Percentiles rank a stretch among this genome's conserved stretches.
Evolutionary conservation across 2,888 invertebrate genomes (phyloP).

Genomic region (Acrobasis repandana): DNA sequence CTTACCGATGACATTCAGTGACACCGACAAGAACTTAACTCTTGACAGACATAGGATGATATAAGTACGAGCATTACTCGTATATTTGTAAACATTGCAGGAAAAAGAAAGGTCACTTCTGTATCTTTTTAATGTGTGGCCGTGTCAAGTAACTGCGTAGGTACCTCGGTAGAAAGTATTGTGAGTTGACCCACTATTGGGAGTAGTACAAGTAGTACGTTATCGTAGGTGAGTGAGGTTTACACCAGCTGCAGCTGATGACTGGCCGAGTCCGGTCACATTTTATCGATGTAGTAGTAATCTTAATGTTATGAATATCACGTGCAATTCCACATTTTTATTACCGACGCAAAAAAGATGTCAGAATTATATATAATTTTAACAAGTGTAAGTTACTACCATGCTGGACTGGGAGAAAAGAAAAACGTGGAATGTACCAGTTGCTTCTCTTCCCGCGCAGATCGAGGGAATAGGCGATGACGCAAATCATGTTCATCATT

Average conservation of each 20-base stretch:
- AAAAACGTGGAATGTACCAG: no score
- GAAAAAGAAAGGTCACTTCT: background rate
- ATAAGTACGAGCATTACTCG: background rate
- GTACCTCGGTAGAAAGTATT: conserved; percentile 22
- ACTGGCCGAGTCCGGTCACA: conserved; percentile 1
- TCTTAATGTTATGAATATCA: background rate
- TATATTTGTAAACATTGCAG: background rate
- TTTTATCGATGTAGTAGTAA: background rate
- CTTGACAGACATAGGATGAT: no score
- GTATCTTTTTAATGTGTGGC: background rate
- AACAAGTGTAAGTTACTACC: no score
- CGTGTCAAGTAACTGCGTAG: conserved; percentile 14
- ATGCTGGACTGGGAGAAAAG: no score
- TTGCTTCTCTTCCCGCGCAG: no score
- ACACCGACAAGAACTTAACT: no score
- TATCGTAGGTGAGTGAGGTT: conserved; percentile 20
- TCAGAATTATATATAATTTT: no score
- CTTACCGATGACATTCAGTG: no score
- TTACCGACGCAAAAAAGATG: no score
- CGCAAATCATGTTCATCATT: background rate
- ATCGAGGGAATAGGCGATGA: no score
- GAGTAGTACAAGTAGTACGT: conserved; percentile 7
- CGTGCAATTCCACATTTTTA: no score
- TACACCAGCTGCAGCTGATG: conserved; percentile 5
- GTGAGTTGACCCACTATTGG: conserved; percentile 18